phyloP scores from a whole-genome alignment of 2,888 invertebrate species.

The Drosophila fulvimacula region DNA sequence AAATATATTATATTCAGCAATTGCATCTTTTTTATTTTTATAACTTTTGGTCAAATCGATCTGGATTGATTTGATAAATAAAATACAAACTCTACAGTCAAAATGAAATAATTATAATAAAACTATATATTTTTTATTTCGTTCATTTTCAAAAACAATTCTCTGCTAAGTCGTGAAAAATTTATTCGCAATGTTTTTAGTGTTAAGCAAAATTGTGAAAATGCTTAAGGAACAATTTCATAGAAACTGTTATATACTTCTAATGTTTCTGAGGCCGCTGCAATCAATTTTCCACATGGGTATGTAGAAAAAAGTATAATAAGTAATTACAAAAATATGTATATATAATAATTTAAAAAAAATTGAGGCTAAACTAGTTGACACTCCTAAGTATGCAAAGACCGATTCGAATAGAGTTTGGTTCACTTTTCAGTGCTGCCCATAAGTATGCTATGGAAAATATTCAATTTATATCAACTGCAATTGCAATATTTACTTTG shows the following conservation, averaged over 20 bases:
- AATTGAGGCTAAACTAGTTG: not conserved
- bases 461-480: not conserved
- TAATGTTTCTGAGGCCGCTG: not conserved
- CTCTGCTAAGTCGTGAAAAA: not conserved
- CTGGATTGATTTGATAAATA: not conserved
- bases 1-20: not conserved
- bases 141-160: not conserved
- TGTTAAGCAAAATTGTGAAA: not conserved
- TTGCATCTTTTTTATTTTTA: not conserved
- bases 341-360: no score
- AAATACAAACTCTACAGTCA: not conserved
- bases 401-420: not conserved
- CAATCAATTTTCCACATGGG: not conserved
- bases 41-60: not conserved
- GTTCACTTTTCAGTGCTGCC: slow-evolving; percentile 5
- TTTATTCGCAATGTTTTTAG: not conserved
- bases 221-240: not conserved
- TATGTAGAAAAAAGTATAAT: no score
- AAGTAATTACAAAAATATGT: no score
- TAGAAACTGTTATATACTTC: not conserved
- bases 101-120: not conserved
- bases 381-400: slow-evolving; percentile 38
- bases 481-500: slow-evolving; percentile 14
- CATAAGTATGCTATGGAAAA: slow-evolving; percentile 41
- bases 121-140: not conserved